A percentile compares a stretch with the other conserved stretches of the same genome.
phyloP scores from a whole-genome alignment of 2,797 vertebrate genomes.

The Dallia pectoralis region DNA sequence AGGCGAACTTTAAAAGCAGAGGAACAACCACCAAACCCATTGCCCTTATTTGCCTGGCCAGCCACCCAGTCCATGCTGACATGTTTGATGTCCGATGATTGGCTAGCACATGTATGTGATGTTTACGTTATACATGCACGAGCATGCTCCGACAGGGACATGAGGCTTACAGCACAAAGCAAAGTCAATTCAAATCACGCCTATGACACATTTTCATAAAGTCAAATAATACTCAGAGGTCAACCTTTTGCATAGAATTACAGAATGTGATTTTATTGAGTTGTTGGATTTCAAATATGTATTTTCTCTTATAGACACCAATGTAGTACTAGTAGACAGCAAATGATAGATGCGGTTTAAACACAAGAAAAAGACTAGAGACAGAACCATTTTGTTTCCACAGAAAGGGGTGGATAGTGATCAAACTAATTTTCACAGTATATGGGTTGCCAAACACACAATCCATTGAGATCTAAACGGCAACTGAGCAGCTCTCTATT shows the following conservation, averaged over 20 bases:
- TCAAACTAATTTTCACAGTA: slow-evolving; percentile 42
- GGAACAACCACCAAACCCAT: slow-evolving; percentile 36
- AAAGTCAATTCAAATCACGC: slow-evolving; percentile 11
- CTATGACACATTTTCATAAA: neutral
- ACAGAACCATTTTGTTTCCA: slow-evolving; percentile 33
- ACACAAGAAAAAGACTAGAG: slow-evolving; percentile 24
- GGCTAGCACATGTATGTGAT: slow-evolving; percentile 20
- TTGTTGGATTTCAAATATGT: slow-evolving; percentile 34
- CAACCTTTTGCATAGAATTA: slow-evolving; percentile 59
- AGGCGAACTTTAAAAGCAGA: slow-evolving; percentile 44
- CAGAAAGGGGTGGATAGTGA: slow-evolving; percentile 13
- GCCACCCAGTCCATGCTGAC: neutral
- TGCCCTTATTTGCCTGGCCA: neutral
- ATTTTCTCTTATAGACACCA: slow-evolving; percentile 48
- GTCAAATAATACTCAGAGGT: slow-evolving; percentile 68
- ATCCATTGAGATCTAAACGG: neutral
- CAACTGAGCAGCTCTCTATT: slow-evolving; percentile 28
- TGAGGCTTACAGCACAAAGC: slow-evolving; percentile 44
- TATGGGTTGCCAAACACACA: neutral
- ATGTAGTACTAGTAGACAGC: slow-evolving; percentile 35
- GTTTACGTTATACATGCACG: slow-evolving; percentile 59
- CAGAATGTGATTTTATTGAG: slow-evolving; percentile 68
- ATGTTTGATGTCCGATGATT: too few species aligned
- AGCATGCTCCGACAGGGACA: slow-evolving; percentile 44
- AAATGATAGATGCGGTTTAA: slow-evolving; percentile 38